Conservation (phyloP, 2,113 vertebrate species). For the Albula goreensis region DNA sequence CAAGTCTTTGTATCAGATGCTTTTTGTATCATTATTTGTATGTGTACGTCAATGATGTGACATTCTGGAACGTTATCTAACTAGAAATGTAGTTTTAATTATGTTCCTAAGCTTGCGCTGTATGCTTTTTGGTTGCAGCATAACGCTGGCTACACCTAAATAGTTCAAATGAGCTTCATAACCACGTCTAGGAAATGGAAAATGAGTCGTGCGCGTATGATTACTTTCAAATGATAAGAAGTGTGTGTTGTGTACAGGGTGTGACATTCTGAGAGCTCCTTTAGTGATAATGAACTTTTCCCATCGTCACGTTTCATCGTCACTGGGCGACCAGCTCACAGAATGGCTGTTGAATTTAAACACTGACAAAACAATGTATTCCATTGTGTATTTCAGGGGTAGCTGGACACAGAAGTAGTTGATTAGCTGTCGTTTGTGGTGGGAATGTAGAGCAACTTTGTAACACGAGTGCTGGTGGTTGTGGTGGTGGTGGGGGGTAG, state of each 20-base stretch:
- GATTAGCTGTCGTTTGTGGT: neutral
- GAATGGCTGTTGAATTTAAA: neutral
- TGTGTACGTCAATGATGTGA: neutral
- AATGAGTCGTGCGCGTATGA: neutral
- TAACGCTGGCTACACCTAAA: neutral
- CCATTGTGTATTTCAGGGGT: neutral
- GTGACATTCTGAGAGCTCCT: slow-evolving; percentile 13
- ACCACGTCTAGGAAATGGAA: neutral
- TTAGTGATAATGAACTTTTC: slow-evolving; percentile 5
- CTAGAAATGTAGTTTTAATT: neutral
- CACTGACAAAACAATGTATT: slow-evolving; percentile 1
- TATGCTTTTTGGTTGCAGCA: neutral
- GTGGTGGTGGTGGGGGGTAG: neutral
- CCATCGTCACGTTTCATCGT: neutral
- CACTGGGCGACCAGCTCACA: neutral
- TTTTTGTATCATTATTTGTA: neutral
- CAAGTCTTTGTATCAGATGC: neutral
- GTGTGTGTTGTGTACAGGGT: slow-evolving; percentile 2
- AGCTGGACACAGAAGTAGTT: neutral
- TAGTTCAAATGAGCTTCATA: neutral
- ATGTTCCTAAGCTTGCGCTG: neutral
- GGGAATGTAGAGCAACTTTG: slow-evolving; percentile 41
- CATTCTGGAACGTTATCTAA: slow-evolving; percentile 1
- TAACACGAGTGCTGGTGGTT: neutral
- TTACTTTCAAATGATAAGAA: neutral